These are phyloP conservation scores for Ommatoiulus sabulosus DNA, from an alignment of 2,888 invertebrate species.

Conservation along the genomic window DNA sequence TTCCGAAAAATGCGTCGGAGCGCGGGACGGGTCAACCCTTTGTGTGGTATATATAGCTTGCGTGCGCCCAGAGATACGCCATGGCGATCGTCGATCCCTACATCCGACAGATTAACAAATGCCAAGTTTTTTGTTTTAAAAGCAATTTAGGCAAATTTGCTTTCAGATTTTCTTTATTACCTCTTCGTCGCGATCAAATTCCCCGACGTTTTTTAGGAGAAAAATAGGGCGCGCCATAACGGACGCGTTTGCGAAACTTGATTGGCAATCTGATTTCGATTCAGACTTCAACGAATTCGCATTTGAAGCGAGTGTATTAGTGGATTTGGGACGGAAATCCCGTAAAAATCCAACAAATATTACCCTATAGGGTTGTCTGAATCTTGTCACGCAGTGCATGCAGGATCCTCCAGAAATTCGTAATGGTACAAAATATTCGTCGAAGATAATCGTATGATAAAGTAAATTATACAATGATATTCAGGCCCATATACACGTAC, in stretches of 20 bases:
- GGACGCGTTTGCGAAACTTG: neutral
- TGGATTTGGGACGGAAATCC: constrained; percentile 27
- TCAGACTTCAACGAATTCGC: neutral
- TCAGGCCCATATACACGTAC: too few relatives aligned
- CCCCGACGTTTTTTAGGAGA: neutral
- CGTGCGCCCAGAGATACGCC: neutral
- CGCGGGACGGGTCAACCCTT: neutral
- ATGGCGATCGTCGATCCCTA: neutral
- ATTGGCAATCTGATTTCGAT: constrained; percentile 7
- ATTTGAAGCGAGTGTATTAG: neutral
- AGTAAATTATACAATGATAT: too few relatives aligned
- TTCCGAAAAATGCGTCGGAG: neutral
- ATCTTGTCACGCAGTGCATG: too few relatives aligned
- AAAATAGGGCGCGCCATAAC: neutral
- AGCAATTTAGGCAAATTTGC: neutral
- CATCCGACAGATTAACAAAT: neutral
- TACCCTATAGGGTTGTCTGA: neutral
- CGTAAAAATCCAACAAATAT: neutral
- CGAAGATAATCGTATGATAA: too few relatives aligned
- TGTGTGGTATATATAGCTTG: too few relatives aligned
- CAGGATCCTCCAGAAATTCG: too few relatives aligned
- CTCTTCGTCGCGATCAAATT: neutral
- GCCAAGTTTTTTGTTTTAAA: neutral
- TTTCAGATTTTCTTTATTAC: neutral
- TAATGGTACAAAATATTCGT: too few relatives aligned